These are phyloP conservation scores for Agriopis aurantiaria DNA, from an alignment of 2,888 invertebrate genomes.

Conservation along the genomic window DNA sequence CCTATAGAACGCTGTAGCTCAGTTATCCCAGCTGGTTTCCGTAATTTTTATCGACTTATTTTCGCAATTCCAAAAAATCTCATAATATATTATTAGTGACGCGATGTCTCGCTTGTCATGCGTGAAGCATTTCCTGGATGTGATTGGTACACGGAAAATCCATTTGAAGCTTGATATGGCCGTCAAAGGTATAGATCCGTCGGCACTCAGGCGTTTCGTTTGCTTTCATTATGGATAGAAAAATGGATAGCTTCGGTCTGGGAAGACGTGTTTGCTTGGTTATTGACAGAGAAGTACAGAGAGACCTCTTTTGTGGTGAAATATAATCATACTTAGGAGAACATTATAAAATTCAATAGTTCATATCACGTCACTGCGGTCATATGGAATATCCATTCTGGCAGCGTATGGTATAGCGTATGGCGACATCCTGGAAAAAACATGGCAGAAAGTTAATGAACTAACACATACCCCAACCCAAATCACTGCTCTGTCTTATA, in stretches of 20 bases:
- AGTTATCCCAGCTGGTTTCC: too few species aligned
- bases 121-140: conserved; percentile 35
- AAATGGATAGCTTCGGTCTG: conserved; percentile 18
- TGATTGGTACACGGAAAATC: conserved; percentile 44
- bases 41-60: too few species aligned
- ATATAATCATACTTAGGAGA: not conserved
- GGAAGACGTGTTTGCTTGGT: conserved; percentile 1
- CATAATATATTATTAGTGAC: conserved; percentile 26
- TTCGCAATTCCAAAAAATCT: not conserved
- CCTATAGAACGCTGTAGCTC: too few species aligned
- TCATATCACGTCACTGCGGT: too few species aligned
- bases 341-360: not conserved
- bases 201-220: conserved; percentile 38
- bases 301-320: not conserved
- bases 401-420: too few species aligned
- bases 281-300: not conserved
- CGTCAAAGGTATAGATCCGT: conserved; percentile 33
- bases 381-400: too few species aligned
- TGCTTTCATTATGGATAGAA: conserved; percentile 38
- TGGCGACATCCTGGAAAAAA: too few species aligned
- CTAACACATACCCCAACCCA: not conserved
- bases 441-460: too few species aligned
- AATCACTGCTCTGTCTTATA: not conserved
- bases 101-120: conserved; percentile 33
- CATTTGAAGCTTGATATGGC: conserved; percentile 40